Conservation (phyloP, 2,797 vertebrate genomes). For the Botia kubotai region DNA sequence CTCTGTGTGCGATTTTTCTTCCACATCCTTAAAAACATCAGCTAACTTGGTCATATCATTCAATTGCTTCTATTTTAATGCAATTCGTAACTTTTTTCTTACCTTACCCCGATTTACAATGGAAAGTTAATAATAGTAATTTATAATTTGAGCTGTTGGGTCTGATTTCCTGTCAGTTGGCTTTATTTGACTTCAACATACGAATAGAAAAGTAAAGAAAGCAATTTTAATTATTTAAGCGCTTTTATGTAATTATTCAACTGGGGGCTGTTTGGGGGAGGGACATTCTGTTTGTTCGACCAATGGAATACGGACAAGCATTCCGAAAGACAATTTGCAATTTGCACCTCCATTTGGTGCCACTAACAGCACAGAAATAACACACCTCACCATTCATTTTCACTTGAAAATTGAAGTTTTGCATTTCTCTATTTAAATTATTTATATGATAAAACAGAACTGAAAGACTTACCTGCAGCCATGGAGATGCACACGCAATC, state of each 20-base stretch:
- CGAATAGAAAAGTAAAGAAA: too few relatives aligned
- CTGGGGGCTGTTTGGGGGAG: too few relatives aligned
- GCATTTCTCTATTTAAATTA: background rate
- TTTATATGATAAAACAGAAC: background rate
- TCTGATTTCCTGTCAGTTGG: too few relatives aligned
- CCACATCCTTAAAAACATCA: background rate
- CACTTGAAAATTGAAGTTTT: background rate
- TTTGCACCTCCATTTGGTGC: background rate
- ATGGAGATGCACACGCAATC: background rate
- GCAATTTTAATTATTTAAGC: too few relatives aligned
- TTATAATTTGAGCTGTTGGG: too few relatives aligned
- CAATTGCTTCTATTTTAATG: background rate
- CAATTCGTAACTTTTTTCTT: too few relatives aligned
- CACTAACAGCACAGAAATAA: background rate
- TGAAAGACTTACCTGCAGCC: constrained; percentile 36
- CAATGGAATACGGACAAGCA: background rate
- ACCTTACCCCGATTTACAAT: too few relatives aligned
- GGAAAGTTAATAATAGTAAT: too few relatives aligned
- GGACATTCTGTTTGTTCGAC: background rate
- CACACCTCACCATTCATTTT: background rate
- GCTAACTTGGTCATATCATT: background rate
- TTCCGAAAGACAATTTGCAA: too few relatives aligned
- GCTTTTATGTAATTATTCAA: too few relatives aligned
- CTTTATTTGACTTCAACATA: too few relatives aligned
- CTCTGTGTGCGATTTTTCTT: background rate